Evolutionary conservation across 2,888 invertebrate species (phyloP).

Genomic region (Bruchidius siliquastri): DNA sequence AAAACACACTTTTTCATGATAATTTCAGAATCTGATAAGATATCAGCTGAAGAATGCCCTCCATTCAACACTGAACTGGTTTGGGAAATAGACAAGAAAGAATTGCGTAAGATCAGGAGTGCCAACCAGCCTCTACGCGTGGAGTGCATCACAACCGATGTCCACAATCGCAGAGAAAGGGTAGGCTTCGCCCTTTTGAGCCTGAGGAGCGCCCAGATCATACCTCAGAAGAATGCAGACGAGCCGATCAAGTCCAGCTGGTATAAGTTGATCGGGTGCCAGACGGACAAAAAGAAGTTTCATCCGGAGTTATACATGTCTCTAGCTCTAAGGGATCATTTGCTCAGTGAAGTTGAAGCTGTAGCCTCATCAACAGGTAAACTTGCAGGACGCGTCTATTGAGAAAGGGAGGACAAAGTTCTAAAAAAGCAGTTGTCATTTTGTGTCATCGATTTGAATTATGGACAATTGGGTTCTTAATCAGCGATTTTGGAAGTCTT

Average conservation of each 20-base stretch:
- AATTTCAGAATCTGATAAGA: constrained; percentile 61
- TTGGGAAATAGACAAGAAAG: constrained; percentile 73
- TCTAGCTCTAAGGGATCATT: constrained; percentile 56
- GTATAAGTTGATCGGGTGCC: constrained; percentile 57
- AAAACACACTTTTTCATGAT: not conserved
- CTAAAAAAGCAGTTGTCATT: too few relatives aligned
- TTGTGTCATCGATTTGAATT: too few relatives aligned
- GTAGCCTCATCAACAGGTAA: not conserved
- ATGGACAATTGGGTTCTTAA: too few relatives aligned
- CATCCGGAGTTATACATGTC: constrained; percentile 60
- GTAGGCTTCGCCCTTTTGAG: constrained; percentile 68
- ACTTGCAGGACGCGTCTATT: too few relatives aligned
- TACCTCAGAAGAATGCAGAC: constrained; percentile 52
- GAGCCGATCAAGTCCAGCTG: constrained; percentile 53
- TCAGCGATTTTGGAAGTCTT: too few relatives aligned
- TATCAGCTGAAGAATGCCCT: constrained; percentile 55
- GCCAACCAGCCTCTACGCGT: constrained; percentile 70
- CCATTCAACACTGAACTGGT: constrained; percentile 69
- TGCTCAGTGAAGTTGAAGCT: constrained; percentile 38
- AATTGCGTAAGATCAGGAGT: constrained; percentile 66
- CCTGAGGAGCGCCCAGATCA: constrained; percentile 63
- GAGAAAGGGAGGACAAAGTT: too few relatives aligned
- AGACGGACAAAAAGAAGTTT: constrained; percentile 38
- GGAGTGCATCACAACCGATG: constrained; percentile 58
- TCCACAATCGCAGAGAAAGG: constrained; percentile 56